Evolutionary conservation across 2,797 vertebrate species (phyloP), one percentile per base, ranked within the genome.

Genomic region (Petrocephalus sullivani): DNA sequence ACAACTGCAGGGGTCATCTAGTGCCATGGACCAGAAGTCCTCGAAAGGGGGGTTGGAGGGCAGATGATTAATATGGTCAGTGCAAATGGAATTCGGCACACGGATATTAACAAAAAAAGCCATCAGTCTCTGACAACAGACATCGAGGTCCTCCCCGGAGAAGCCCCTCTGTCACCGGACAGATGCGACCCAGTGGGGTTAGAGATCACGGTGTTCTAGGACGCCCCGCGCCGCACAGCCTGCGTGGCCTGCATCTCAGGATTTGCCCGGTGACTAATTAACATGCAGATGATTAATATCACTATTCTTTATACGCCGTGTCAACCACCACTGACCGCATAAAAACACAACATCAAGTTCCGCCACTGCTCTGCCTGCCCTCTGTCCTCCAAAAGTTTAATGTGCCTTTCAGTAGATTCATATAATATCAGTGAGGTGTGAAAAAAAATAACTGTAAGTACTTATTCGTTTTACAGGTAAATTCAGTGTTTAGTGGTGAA

Each of bases 111-210:
- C 93, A 92, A 94, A 95, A 58, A 58, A 41, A 58, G 56, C 93
- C 94, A 95, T 96, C 95, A 94, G 94, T 95, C 92, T 91, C 92
- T 90, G 85, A 95, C 95, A 95, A 94, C 93, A 95, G 95, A 95
- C 93, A 94, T 93, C 90, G 88, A 91, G 90, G 91, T 93, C 89
- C 91, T 92, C 82, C 12, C 53, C 90, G 89, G 92, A 93, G 89
- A 89, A 88, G 85, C 87, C 88, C 89, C 89, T 90, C 82, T 89
- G 82, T 88, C 88, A 92, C 85, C 81, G 89, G 92, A 92, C 84
- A 90, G 87, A 88, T 53, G 87, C 56, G 14, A 61, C 78, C 10
- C 78, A 1, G 51, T n/a, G 12, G 78, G 78, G 54, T 53, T 54
- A 75, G 23, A 8, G 61, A 87, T 49, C 58, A n/a, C 7, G 7